Base-by-base conservation (phyloP, 2,888 invertebrate species). In the Physocephala rufipes region DNA sequence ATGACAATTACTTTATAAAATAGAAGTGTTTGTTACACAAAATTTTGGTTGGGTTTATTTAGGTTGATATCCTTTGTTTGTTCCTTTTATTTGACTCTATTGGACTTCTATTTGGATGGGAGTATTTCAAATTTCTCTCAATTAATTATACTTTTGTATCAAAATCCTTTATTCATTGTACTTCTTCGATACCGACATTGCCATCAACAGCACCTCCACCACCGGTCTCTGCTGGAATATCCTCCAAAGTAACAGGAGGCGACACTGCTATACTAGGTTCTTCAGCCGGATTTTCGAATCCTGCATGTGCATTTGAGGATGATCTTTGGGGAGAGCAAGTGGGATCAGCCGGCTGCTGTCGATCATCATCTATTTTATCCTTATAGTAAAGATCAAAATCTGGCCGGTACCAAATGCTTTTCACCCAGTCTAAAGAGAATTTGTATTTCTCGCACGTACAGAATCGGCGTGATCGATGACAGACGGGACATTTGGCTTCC, bases 321-420 rank as follows among this genome's bases (percentile, higher is more conserved):
- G 55, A 55, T n/a, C 21, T 26, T 5, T 13, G 19, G 21, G 16
- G 24, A 4, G 21, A 55, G 26, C 59, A 58, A 13, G 58, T n/a
- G 45, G 26, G 45, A 24, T 67, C 67, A 3, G 26, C 7, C 15
- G 15, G 19, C 24, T 58, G 24, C 58, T 2, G 26, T 19, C 43
- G 43, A 9, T 58, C 67, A 15, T 68, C 24, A 21, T 51, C 68
- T 28, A 84, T 84, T 64, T 79, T 81, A 30, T 82, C 79, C 30
- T 78, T 76, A 67, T 82, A 83, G 69, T 83, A 84, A 30, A 73
- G 76, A 65, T 82, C 78, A 74, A 83, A 82, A 67, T 83, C 84
- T 3, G 82, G 82, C 9, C 83, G 79, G 53, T 77, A 74, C 83
- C 83, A 83, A 16, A 83, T 83, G 28, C 84, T 84, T 74, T 77